Percentiles rank a stretch among this genome's conserved stretches.
Evolutionary conservation across 2,113 vertebrate genomes (phyloP).

Genomic region (Gadus chalcogrammus): DNA sequence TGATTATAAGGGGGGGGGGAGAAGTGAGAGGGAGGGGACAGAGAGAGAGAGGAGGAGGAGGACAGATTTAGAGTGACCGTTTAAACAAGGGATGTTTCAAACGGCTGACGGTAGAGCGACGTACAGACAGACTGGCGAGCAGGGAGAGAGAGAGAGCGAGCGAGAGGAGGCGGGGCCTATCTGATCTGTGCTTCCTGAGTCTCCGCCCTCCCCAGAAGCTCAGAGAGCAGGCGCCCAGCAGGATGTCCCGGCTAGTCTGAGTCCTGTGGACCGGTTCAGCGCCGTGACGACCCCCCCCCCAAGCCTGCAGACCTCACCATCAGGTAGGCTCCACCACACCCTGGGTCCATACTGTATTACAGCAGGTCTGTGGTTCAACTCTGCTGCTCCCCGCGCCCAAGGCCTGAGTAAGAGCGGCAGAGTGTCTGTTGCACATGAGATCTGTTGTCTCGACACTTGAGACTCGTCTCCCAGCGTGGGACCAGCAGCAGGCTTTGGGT

Average conservation of each 20-base stretch:
- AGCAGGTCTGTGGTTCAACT: conserved; percentile 33
- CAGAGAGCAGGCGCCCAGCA: conserved; percentile 24
- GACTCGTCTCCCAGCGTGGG: too few species aligned
- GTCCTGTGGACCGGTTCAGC: conserved; percentile 27
- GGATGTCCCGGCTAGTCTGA: background rate
- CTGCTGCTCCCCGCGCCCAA: background rate
- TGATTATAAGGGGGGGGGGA: background rate
- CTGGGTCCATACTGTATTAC: conserved; percentile 5
- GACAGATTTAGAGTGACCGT: conserved; percentile 24
- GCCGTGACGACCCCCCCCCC: conserved; percentile 37
- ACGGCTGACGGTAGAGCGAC: too few species aligned
- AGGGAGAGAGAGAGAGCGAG: conserved; percentile 27
- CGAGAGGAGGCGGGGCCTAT: conserved; percentile 38
- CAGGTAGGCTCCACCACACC: conserved; percentile 13
- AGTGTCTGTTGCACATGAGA: too few species aligned
- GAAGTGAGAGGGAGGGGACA: conserved; percentile 21
- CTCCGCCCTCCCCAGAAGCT: conserved; percentile 38
- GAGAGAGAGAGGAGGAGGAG: conserved; percentile 19
- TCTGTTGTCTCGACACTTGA: too few species aligned
- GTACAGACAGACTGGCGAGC: background rate
- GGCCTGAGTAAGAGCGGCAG: too few species aligned
- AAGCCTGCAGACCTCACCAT: conserved; percentile 3
- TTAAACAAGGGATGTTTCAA: too few species aligned
- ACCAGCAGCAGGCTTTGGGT: too few species aligned
- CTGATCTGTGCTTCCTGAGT: conserved; percentile 39